Percentiles rank a stretch among this genome's conserved stretches.
phyloP scores from a whole-genome alignment of 2,888 invertebrate genomes.

The Ecdyonurus torrentis region DNA sequence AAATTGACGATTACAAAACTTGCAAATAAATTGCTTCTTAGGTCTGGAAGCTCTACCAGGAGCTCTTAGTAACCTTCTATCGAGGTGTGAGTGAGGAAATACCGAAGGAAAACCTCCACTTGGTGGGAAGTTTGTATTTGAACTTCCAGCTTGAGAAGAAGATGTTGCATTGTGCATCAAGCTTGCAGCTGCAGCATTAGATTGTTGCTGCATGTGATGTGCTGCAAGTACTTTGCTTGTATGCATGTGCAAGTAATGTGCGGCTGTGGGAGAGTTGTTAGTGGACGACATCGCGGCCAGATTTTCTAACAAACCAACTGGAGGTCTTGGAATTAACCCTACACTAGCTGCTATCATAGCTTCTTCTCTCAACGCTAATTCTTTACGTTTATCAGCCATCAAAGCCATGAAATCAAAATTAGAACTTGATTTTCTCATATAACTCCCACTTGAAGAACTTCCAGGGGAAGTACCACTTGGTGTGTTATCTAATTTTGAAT shows the following conservation, averaged over 20 bases:
- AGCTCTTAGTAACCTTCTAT: slow-evolving; percentile 19
- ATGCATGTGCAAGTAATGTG: slow-evolving; percentile 7
- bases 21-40: slow-evolving; percentile 97
- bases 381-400: slow-evolving; percentile 80
- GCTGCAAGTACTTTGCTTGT: slow-evolving; percentile 5
- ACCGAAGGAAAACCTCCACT: slow-evolving; percentile 49
- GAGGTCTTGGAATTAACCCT: slow-evolving; percentile 41
- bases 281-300: slow-evolving; percentile 10
- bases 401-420: slow-evolving; percentile 72
- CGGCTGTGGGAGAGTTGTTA: slow-evolving; percentile 12
- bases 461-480: background rate
- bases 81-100: slow-evolving; percentile 21
- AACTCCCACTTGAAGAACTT: background rate
- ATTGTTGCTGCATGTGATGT: slow-evolving; percentile 19
- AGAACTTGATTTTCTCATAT: background rate
- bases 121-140: slow-evolving; percentile 44
- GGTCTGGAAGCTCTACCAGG: slow-evolving; percentile 73
- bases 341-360: slow-evolving; percentile 40
- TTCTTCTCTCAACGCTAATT: slow-evolving; percentile 55
- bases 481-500: background rate
- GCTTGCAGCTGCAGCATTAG: slow-evolving; percentile 55
- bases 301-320: slow-evolving; percentile 13
- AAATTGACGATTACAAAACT: slow-evolving; percentile 95
- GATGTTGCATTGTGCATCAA: slow-evolving; percentile 36
- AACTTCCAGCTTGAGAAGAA: slow-evolving; percentile 12